Conservation (phyloP, 2,888 invertebrate species). For the Agrochola circellaris region DNA sequence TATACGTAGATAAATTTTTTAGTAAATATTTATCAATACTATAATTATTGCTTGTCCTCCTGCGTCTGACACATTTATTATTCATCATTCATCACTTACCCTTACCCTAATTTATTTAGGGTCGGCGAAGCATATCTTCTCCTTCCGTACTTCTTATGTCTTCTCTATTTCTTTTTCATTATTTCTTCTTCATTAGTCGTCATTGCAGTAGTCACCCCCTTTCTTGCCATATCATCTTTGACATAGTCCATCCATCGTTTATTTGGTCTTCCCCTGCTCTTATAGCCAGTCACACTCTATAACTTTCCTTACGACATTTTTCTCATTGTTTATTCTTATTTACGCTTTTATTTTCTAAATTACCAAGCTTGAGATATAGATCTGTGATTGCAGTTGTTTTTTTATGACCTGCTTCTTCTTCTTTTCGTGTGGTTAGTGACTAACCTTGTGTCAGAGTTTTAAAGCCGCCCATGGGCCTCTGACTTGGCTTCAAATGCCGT, state of each 20-base stretch:
- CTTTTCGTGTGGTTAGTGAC: no score
- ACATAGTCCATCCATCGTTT: not conserved
- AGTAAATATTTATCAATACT: not conserved
- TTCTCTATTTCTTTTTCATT: not conserved
- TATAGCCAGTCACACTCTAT: not conserved
- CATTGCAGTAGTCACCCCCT: not conserved
- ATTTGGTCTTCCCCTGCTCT: not conserved
- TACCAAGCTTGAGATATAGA: no score
- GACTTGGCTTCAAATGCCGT: no score
- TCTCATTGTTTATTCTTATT: no score
- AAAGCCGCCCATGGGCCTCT: no score
- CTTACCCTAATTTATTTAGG: no score
- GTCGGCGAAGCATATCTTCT: not conserved
- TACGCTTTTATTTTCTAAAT: no score
- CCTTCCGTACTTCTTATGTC: not conserved
- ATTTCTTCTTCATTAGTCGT: not conserved
- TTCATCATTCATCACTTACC: not conserved
- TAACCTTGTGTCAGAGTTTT: no score
- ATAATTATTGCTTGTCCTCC: not conserved
- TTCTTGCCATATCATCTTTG: not conserved
- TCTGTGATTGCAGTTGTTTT: no score
- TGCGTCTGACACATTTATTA: not conserved
- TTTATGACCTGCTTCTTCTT: not conserved
- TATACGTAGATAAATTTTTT: not conserved
- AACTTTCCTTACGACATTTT: not conserved